Conservation (phyloP, 2,113 vertebrate genomes). For the Elephas maximus region DNA sequence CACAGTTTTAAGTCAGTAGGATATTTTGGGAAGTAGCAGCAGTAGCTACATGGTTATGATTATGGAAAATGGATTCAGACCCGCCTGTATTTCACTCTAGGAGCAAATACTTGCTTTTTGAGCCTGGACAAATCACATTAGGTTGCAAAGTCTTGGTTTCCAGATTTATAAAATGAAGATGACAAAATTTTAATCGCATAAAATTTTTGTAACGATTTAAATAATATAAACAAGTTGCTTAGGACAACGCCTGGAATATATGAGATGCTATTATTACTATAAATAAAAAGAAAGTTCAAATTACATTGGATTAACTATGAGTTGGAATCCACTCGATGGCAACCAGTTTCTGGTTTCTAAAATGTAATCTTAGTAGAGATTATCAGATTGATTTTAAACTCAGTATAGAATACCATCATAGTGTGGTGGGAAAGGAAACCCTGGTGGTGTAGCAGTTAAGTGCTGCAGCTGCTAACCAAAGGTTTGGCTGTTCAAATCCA, state of each 20-base stretch:
- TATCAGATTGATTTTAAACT: not conserved
- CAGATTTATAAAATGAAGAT: not conserved
- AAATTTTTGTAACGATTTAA: not conserved
- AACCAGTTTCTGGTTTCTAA: not conserved
- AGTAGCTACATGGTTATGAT: not conserved
- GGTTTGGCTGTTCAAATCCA: too few relatives aligned
- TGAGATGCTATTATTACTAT: conserved; percentile 59
- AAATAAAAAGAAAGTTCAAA: conserved; percentile 79
- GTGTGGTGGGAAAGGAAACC: not conserved
- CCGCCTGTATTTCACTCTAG: not conserved
- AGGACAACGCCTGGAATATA: conserved; percentile 48
- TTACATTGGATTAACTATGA: conserved; percentile 19
- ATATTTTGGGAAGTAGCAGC: not conserved
- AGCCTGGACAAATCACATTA: not conserved
- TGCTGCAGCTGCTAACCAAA: too few relatives aligned
- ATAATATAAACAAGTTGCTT: not conserved
- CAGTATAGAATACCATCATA: not conserved
- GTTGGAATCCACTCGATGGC: too few relatives aligned
- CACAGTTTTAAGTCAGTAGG: not conserved
- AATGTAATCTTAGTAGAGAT: not conserved
- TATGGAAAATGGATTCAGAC: not conserved
- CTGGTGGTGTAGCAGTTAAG: too few relatives aligned
- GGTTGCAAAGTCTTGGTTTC: not conserved
- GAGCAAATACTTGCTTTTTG: not conserved
- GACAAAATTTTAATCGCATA: not conserved